Evolutionary conservation across 2,888 invertebrate genomes (phyloP), one percentile per base, ranked within the genome.

Genomic region (Abrostola triplasia): DNA sequence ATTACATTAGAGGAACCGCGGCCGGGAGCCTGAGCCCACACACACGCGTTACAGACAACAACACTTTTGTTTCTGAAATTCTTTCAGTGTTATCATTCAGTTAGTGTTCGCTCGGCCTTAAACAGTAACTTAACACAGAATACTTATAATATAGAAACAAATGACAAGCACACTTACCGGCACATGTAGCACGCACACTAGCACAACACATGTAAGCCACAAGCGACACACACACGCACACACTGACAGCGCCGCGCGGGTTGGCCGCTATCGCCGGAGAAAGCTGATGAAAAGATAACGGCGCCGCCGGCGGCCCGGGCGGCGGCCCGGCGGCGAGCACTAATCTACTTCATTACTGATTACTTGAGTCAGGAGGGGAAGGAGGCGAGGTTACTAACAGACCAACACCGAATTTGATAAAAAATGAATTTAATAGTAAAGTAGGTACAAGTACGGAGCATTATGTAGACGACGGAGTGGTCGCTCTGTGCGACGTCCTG

Each of bases 391-490:
- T 53, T 53, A 80, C 70, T 55, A 79, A 80, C 71, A 79, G 67
- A 80, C 73, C 77, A 81, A 78, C 74, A 79, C 69, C 73, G 71
- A 57, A 65, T 83, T 85, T 82, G 74, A 82, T 85, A 84, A 86
- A 85, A 84, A 83, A 82, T 85, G 84, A 84, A 84, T 85, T 89
- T 83, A 87, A 87, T 87, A 78, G 74, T 81, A 82, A 78, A 82
- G 72, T 82, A 82, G 81, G 81, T 85, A 86, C 84, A 86, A 77
- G 80, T 69, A 80, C 67, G 75, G 81, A 84, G 73, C 77, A 73
- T 67, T 71, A 77, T 62, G 76, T 77, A 71, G 69, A 69, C 57
- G 70, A 24, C 70, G 57, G 73, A 73, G 70, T 58, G 68, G 54
- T 53, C 61, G 66, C 48, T 58, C 49, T 57, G 65, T 56, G 40